Base-by-base conservation (phyloP, 2,888 invertebrate species). In the Mamestra brassicae region DNA sequence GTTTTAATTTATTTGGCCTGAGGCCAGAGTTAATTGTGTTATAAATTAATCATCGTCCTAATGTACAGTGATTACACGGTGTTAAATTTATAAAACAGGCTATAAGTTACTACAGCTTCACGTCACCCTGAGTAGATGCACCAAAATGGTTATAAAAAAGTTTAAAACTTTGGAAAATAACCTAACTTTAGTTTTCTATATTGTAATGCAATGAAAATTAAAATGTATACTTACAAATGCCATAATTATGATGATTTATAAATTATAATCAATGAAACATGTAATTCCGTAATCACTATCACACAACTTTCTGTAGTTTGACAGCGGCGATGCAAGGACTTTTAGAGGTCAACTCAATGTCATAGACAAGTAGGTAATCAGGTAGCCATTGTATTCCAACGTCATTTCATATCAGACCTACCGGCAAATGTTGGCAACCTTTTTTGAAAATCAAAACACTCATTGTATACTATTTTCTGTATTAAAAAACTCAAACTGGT, bases 341-440 rank as follows among this genome's bases (percentile, higher is more conserved):
- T 90, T 85, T 92, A 91, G 90, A 95, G 95, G 95, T 95, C 95
- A 95, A 85, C 66, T 84, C 92, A 95, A 95, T 93, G 95, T 94
- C 95, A 94, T 89, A 92, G 90, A 89, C 88, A 87, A 87, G 79
- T 85, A 62, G 65, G 78, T 71, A 85, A 70, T 71, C 81, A 74
- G 87, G 84, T 87, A 89, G 81, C 83, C 87, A 92, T 89, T 92
- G 2, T 89, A 26, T 26, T 26, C 26, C 26, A 60, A 73, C 61
- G 64, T 70, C 89, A 84, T 83, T 76, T 78, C 61, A 58, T 54
- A 75, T 2, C 54, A n/a, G 50, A 67, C n/a, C 52, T 61, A 58
- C 68, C 81, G 76, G 68, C 42, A 78, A 64, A 69, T 26, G n/a
- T 10, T 55, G 26, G 52, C 45, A 61, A 50, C 47, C 15, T 36